Evolutionary conservation across 2,113 vertebrate species (phyloP).

Genomic region (Poeciliopsis prolifica): DNA sequence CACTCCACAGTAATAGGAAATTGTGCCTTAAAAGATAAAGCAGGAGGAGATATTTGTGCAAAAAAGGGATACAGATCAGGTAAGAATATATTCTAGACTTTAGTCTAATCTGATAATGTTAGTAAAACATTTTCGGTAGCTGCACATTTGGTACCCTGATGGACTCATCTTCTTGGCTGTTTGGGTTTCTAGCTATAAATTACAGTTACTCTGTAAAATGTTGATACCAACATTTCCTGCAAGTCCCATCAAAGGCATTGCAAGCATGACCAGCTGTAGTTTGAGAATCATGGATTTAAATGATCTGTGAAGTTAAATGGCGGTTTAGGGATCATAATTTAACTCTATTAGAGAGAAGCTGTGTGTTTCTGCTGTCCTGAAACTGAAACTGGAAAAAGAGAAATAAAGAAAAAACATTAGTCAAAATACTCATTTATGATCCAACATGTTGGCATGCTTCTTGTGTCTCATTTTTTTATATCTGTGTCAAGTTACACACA

Average conservation of each 20-base stretch:
- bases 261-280: background rate
- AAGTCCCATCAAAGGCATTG: background rate
- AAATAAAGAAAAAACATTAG: background rate
- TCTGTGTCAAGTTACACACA: slow-evolving; percentile 11
- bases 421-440: background rate
- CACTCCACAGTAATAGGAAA: too few relatives aligned
- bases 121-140: too few relatives aligned
- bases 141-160: background rate
- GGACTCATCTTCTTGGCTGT: background rate
- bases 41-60: background rate
- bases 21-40: background rate
- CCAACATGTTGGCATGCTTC: slow-evolving; percentile 19
- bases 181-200: background rate
- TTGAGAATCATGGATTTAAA: too few relatives aligned
- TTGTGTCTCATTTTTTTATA: slow-evolving; percentile 8
- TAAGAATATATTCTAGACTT: too few relatives aligned
- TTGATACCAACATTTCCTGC: background rate
- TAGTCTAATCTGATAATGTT: too few relatives aligned
- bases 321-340: background rate
- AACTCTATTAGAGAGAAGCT: background rate
- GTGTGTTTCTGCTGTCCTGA: background rate
- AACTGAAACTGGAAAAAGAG: background rate
- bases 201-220: background rate
- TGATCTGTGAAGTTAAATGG: background rate
- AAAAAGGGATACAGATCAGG: too few relatives aligned